Evolutionary conservation across 2,888 invertebrate species (phyloP), one percentile per base, ranked within the genome.

Genomic region (Dexiosoma caninum): DNA sequence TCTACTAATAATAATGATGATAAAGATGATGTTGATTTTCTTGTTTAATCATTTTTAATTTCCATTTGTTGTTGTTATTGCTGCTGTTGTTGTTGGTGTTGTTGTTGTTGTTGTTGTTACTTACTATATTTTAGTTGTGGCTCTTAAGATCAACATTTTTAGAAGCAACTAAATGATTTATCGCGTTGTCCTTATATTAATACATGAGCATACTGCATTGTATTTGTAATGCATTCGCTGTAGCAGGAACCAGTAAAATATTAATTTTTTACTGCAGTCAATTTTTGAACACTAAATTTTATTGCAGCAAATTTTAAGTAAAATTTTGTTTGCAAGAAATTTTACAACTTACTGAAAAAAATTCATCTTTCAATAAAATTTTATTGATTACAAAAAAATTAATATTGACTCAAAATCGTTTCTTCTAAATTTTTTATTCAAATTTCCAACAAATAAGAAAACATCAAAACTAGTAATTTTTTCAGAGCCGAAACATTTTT

Each of bases 111-210:
- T 77, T 57, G 4, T 30, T 62, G 27, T 55, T 59, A 16, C 6
- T 59, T 67, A 40, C 23, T 32, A 44, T 27, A 30, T 67, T 66
- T 44, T 57, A 59, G 37, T 32, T 67, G 30, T 57, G 49, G 67
- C 62, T 69, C 62, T 77, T 69, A 62, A 81, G 81, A 81, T 81
- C 76, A 81, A 72, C 42, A 77, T 81, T 81, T 81, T 81, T 77
- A 81, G 72, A 55, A 75, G 67, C 78, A 75, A 59, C 78, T 78
- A 81, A 82, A 82, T 78, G 81, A 81, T 82, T 81, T 82, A 75
- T 81, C 78, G 78, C 81, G 82, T 82, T 78, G 72, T 80, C 75
- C 71, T 10, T 55, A 27, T 67, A 67, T n/a, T n/a, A n/a, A n/a
- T n/a, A n/a, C n/a, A n/a, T n/a, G n/a, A n/a, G n/a, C n/a, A n/a